phyloP scores from a whole-genome alignment of 2,797 vertebrate genomes.

The Moxostoma hubbsi region DNA sequence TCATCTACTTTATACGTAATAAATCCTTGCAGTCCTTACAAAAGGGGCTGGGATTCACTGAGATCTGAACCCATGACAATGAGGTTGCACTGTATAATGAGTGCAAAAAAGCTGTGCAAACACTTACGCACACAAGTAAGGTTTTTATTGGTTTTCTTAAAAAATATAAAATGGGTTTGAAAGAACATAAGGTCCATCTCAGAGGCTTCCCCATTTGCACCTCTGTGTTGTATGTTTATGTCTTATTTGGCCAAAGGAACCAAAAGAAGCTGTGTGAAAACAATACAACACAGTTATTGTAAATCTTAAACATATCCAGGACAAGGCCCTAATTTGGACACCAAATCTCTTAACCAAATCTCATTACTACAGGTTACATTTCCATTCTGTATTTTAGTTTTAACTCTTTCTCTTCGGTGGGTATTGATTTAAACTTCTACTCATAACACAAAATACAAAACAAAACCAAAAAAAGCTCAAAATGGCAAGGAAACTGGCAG shows the following conservation, averaged over 20 bases:
- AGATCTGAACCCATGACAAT: background rate
- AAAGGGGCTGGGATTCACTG: background rate
- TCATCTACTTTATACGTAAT: background rate
- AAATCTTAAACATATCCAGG: no score
- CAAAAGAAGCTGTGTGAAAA: no score
- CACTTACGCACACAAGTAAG: background rate
- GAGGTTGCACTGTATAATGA: background rate
- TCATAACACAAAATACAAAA: constrained; percentile 30
- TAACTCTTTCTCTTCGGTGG: background rate
- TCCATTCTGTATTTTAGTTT: background rate
- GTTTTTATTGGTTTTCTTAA: no score
- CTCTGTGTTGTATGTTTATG: no score
- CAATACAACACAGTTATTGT: no score
- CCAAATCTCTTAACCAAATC: background rate
- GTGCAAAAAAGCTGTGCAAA: background rate
- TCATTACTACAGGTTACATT: background rate
- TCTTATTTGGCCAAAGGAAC: no score
- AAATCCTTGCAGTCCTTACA: background rate
- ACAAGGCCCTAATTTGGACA: no score
- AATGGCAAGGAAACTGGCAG: constrained; percentile 54
- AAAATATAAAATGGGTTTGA: background rate
- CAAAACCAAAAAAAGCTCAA: constrained; percentile 43
- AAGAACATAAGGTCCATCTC: no score
- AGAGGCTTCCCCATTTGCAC: no score
- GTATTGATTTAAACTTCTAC: constrained; percentile 8